Evolutionary conservation across 92 coral and sea anemone genomes (phyloP), one percentile per base, ranked within the genome.

Genomic region (Galaxea fascicularis): DNA sequence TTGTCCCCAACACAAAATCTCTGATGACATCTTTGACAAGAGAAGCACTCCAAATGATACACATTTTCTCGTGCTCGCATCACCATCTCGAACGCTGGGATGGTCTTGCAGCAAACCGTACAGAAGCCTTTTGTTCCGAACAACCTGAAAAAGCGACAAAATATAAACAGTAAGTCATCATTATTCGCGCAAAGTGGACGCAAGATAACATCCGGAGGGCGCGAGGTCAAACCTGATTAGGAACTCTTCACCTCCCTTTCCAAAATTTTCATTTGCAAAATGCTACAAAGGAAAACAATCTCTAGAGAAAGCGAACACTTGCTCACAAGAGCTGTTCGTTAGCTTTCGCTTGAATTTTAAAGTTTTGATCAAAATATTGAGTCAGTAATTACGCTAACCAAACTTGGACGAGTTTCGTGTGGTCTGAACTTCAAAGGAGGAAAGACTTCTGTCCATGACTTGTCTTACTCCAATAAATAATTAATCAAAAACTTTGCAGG

Each of bases 1-100:
- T 96, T 96, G 95, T 96, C 99, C 51, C 99, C 99, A 4, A 96
- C 99, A 74, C 99, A 96, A 63, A 96, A 96, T 65, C 99, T 88
- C 87, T 94, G 99, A 80, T 93, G 94, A 73, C 99, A 96, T 52
- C 99, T 93, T 71, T 92, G 98, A 80, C 99, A 96, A 14, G 99
- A 93, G 86, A 96, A 96, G 72, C 99, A 96, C 83, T 96, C 99
- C 78, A 96, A 65, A 44, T 96, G 99, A 30, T 96, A 96, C 49
- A 96, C 99, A 57, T 95, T 91, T 52, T 96, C 99, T 35, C 95
- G 88, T 31, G 98, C 99, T 52, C 99, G 95, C 99, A 96, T 96
- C 59, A 96, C 99, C 99, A 96, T 96, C 84, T 96, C 99, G 68
- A 96, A 96, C 63, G 98, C 99, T 6, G 98, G 99, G 24, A 96